phyloP scores from a whole-genome alignment of 2,888 invertebrate genomes.

The Emmelina monodactyla region DNA sequence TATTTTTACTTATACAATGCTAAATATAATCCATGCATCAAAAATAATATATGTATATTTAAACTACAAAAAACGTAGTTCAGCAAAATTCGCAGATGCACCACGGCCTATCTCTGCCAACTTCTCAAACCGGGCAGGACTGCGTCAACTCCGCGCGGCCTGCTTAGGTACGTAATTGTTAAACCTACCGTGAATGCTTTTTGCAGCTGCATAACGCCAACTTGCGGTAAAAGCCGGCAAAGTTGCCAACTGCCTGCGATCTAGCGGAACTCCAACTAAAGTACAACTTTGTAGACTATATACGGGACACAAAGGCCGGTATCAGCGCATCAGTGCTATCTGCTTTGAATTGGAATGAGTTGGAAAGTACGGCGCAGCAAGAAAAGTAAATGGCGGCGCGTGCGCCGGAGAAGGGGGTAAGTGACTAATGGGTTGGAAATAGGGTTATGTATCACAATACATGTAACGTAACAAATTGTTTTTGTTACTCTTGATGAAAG shows the following conservation, averaged over 20 bases:
- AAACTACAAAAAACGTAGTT: too few species aligned
- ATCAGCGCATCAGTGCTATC: constrained; percentile 59
- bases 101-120: too few species aligned
- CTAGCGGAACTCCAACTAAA: constrained; percentile 33
- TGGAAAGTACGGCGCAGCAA: constrained; percentile 54
- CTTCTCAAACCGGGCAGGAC: too few species aligned
- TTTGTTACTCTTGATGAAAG: too few species aligned
- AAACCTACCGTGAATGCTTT: constrained; percentile 61
- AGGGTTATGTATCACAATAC: too few species aligned
- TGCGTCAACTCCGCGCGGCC: constrained; percentile 29
- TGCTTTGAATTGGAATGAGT: constrained; percentile 66
- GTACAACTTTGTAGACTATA: constrained; percentile 50
- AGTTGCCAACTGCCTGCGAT: constrained; percentile 48
- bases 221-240: constrained; percentile 50
- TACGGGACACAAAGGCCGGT: constrained; percentile 57
- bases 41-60: too few species aligned
- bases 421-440: too few species aligned
- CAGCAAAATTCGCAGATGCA: too few species aligned
- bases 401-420: background rate
- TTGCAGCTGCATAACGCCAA: constrained; percentile 59
- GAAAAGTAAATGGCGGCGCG: constrained; percentile 27
- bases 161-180: constrained; percentile 66
- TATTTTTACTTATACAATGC: too few species aligned
- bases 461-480: too few species aligned
- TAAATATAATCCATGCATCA: too few species aligned